Percentiles rank a stretch among this genome's conserved stretches.
Conservation (phyloP, 2,797 vertebrate species). For the Thalassophryne amazonica region DNA sequence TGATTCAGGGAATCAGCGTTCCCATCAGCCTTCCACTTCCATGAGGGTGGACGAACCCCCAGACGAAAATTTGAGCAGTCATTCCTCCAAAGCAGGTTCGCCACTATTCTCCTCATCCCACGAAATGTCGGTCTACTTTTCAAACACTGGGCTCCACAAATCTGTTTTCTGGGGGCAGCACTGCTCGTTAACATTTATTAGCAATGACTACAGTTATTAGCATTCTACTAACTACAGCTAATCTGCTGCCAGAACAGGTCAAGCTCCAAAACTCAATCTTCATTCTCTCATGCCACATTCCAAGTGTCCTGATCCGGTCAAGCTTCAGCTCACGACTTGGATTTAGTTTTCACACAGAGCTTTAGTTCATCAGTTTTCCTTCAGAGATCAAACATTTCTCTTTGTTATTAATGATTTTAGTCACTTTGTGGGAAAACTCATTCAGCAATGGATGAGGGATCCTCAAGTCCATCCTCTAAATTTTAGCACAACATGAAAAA, state of each 20-base stretch:
- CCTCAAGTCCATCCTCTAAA: too few species aligned
- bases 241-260: slow-evolving; percentile 2
- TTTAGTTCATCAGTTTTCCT: too few species aligned
- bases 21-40: slow-evolving; percentile 22
- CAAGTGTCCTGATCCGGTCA: slow-evolving; percentile 8
- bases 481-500: too few species aligned
- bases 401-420: too few species aligned
- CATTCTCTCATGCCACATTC: slow-evolving; percentile 6
- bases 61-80: background rate
- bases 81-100: background rate
- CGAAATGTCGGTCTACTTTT: slow-evolving; percentile 19
- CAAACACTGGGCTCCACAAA: slow-evolving; percentile 13
- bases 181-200: slow-evolving; percentile 50
- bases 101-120: background rate
- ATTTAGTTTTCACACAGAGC: slow-evolving; percentile 5
- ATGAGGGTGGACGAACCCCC: background rate
- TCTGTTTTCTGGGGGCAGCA: slow-evolving; percentile 14
- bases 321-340: background rate
- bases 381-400: too few species aligned
- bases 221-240: slow-evolving; percentile 38
- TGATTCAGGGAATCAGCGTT: slow-evolving; percentile 28
- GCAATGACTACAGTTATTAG: slow-evolving; percentile 26
- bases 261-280: background rate
- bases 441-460: too few species aligned
- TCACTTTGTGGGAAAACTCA: too few species aligned